A percentile compares a stretch with the other conserved stretches of the same genome.
These are phyloP conservation scores for Mungos mungo DNA, from an alignment of 2,113 vertebrate genomes.

Conservation along the genomic window DNA sequence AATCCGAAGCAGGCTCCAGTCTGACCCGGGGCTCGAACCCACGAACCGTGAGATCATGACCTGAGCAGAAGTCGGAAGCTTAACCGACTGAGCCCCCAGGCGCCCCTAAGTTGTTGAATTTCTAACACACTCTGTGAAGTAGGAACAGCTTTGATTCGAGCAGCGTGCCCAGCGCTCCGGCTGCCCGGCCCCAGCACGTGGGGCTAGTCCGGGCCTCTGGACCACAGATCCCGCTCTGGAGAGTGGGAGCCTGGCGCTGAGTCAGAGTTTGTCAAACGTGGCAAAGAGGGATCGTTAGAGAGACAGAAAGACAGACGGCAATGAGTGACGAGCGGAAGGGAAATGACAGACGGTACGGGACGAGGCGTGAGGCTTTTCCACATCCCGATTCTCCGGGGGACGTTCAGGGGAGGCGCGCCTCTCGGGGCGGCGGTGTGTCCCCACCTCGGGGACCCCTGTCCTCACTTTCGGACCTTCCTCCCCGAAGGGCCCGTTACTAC, in stretches of 20 bases:
- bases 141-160: fast-evolving
- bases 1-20: too few species aligned
- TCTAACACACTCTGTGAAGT: fast-evolving
- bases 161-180: not conserved
- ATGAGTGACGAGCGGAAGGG: not conserved
- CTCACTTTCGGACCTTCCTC: not conserved
- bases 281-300: not conserved
- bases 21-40: too few species aligned
- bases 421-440: fast-evolving
- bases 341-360: not conserved
- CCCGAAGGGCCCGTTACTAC: too few species aligned
- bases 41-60: too few species aligned
- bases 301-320: not conserved
- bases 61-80: too few species aligned
- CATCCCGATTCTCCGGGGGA: too few species aligned
- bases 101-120: not conserved
- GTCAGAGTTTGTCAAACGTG: not conserved
- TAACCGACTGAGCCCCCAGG: too few species aligned
- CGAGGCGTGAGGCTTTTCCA: fast-evolving
- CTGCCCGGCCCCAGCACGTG: fast-evolving
- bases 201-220: not conserved
- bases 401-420: fast-evolving
- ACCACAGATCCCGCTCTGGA: not conserved
- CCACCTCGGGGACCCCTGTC: fast-evolving
- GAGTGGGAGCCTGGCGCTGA: not conserved